A percentile compares a stretch with the other conserved stretches of the same genome.
phyloP scores from a whole-genome alignment of 2,888 invertebrate genomes.

The Toxonevra muliebris region DNA sequence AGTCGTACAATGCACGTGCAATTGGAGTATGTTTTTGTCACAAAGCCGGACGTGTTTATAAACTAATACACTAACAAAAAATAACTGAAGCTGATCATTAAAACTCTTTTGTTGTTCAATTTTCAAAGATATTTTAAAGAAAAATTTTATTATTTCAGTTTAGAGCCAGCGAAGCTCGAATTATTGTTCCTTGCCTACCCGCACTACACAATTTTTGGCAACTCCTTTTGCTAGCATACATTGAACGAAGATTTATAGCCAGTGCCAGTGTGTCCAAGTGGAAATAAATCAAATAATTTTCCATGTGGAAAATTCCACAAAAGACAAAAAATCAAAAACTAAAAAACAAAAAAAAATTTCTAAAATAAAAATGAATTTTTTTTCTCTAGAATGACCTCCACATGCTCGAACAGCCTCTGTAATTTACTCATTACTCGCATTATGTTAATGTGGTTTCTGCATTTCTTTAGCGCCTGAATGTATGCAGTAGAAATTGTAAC shows the following conservation, averaged over 20 bases:
- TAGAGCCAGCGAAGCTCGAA: background rate
- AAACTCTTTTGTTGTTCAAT: slow-evolving; percentile 34
- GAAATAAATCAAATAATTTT: slow-evolving; percentile 62
- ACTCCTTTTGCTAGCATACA: slow-evolving; percentile 42
- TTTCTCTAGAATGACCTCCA: slow-evolving; percentile 31
- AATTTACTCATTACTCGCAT: slow-evolving; percentile 58
- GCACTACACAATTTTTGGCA: slow-evolving; percentile 22
- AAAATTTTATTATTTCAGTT: slow-evolving; percentile 29
- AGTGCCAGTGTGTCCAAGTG: slow-evolving; percentile 59
- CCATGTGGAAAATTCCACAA: slow-evolving; percentile 57
- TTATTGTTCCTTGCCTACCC: background rate
- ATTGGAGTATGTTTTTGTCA: slow-evolving; percentile 37
- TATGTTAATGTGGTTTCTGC: slow-evolving; percentile 42
- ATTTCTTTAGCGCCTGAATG: slow-evolving; percentile 15
- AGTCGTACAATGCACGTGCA: slow-evolving; percentile 23
- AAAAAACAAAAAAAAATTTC: slow-evolving; percentile 46
- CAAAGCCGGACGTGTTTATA: slow-evolving; percentile 53
- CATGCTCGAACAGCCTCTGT: slow-evolving; percentile 40
- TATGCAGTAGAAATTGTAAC: background rate
- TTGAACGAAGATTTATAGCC: slow-evolving; percentile 62
- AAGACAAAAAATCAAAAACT: slow-evolving; percentile 29
- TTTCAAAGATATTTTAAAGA: slow-evolving; percentile 50
- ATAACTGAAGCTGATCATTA: slow-evolving; percentile 52
- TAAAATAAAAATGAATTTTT: slow-evolving; percentile 29
- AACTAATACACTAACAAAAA: slow-evolving; percentile 45